Evolutionary conservation across 2,113 vertebrate species (phyloP).

Genomic region (Thamnaconus septentrionalis): DNA sequence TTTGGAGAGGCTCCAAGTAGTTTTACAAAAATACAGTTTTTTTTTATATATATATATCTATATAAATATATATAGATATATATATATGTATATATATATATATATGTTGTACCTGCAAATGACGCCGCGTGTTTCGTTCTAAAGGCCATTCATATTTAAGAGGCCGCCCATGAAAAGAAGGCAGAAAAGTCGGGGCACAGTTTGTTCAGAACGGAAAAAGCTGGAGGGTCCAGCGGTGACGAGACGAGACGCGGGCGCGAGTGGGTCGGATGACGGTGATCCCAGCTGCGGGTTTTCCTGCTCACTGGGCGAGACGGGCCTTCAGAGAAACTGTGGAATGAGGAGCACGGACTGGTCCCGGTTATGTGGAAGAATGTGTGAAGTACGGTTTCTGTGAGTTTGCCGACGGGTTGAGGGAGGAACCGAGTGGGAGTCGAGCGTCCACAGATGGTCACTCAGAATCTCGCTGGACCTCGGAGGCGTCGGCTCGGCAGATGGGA

Average conservation of each 20-base stretch:
- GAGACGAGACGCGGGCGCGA: slow-evolving; percentile 14
- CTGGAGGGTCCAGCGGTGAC: slow-evolving; percentile 36
- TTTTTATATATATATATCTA: no score
- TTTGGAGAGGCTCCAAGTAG: slow-evolving; percentile 19
- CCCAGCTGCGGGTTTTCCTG: slow-evolving; percentile 17
- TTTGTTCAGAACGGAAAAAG: slow-evolving; percentile 28
- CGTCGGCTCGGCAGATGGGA: slow-evolving; percentile 96
- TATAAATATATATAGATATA: no score
- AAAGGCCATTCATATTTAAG: slow-evolving; percentile 74
- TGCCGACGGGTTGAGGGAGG: slow-evolving; percentile 33
- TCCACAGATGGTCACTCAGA: slow-evolving; percentile 87
- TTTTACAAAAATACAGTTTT: slow-evolving; percentile 11
- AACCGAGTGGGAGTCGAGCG: slow-evolving; percentile 37
- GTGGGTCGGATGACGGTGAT: slow-evolving; percentile 58
- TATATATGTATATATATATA: slow-evolving; percentile 4
- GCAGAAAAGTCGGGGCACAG: slow-evolving; percentile 38
- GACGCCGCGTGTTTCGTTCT: slow-evolving; percentile 63
- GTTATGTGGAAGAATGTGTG: slow-evolving; percentile 24
- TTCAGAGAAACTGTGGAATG: slow-evolving; percentile 7
- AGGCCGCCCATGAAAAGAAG: slow-evolving; percentile 30
- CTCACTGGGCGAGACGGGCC: not conserved
- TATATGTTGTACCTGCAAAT: slow-evolving; percentile 25
- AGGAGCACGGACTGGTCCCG: slow-evolving; percentile 38
- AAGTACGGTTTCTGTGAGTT: slow-evolving; percentile 5
- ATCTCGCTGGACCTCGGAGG: slow-evolving; percentile 96